Percentiles rank a stretch among this genome's conserved stretches.
These are phyloP conservation scores for Lanistes nyassanus DNA, from an alignment of 1,140 invertebrate species.

Conservation along the genomic window DNA sequence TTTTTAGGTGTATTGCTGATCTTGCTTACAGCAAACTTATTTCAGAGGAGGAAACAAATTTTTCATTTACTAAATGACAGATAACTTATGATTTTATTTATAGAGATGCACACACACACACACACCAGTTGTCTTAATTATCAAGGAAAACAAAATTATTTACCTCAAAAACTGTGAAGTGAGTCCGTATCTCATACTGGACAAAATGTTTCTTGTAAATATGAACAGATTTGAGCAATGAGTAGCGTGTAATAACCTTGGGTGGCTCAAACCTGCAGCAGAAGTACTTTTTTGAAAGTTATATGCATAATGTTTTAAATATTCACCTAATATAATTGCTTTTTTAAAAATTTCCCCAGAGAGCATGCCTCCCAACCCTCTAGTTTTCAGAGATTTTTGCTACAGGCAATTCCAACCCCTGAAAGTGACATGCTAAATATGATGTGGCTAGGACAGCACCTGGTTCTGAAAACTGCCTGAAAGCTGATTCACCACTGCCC, in stretches of 20 bases:
- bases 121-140: too few relatives aligned
- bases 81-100: too few relatives aligned
- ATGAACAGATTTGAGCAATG: conserved; percentile 87
- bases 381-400: not conserved
- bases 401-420: not conserved
- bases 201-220: conserved; percentile 94
- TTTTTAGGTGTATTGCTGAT: too few relatives aligned
- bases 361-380: not conserved
- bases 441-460: too few relatives aligned
- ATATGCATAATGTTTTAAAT: conserved; percentile 11
- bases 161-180: conserved; percentile 87
- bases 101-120: conserved; percentile 1
- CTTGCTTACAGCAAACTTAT: too few relatives aligned
- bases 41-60: too few relatives aligned
- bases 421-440: not conserved
- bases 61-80: too few relatives aligned
- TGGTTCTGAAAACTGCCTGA: too few relatives aligned
- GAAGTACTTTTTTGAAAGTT: too few relatives aligned
- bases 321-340: not conserved
- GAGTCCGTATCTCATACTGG: conserved; percentile 95
- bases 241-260: conserved; percentile 72
- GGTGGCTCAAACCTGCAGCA: conserved; percentile 75
- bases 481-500: too few relatives aligned
- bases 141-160: not conserved
- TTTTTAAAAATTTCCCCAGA: not conserved